phyloP scores from a whole-genome alignment of 2,113 vertebrate species.

The Chamaea fasciata region DNA sequence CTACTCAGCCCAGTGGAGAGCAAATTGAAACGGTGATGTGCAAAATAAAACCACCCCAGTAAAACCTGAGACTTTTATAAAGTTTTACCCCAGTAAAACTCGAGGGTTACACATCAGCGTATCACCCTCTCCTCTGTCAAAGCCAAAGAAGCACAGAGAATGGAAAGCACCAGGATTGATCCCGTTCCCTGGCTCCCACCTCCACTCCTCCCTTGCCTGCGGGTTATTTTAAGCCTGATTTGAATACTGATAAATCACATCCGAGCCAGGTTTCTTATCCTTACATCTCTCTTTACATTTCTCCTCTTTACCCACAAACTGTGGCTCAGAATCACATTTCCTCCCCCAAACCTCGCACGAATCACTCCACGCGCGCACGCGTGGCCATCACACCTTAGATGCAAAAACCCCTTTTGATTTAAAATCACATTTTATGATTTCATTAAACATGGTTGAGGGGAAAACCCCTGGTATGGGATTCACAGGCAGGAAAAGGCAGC shows the following conservation, averaged over 20 bases:
- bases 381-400: neutral
- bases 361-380: neutral
- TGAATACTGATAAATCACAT: neutral
- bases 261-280: neutral
- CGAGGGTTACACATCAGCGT: neutral
- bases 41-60: neutral
- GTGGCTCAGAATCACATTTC: neutral
- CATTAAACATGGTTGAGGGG: neutral
- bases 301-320: neutral
- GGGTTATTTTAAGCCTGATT: neutral
- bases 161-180: neutral
- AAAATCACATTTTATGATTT: neutral
- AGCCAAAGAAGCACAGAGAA: neutral
- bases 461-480: neutral
- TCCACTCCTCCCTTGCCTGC: neutral
- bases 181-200: neutral
- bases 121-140: neutral
- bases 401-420: neutral
- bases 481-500: neutral
- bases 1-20: fast-evolving
- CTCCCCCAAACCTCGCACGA: neutral
- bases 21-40: neutral
- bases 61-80: too few relatives aligned
- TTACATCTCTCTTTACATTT: neutral
- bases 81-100: neutral